Percentiles rank a stretch among this genome's conserved stretches.
phyloP scores from a whole-genome alignment of 37 sponge, comb jelly and placozoan species.

The Chondrosia reniformis region DNA sequence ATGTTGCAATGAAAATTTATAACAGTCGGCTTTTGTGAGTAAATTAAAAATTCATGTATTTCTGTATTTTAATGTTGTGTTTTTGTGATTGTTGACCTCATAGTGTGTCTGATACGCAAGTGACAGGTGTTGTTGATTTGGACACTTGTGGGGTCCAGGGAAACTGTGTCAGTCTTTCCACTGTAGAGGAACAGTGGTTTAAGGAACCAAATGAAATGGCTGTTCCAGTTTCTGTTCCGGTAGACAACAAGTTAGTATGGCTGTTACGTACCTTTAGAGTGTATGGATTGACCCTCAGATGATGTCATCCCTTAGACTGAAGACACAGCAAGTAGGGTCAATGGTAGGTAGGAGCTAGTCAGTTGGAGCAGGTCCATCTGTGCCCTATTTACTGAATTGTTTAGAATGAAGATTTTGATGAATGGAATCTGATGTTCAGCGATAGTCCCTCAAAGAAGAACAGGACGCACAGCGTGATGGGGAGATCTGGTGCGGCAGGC shows the following conservation, averaged over 20 bases:
- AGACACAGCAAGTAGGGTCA: no score
- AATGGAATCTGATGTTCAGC: slow-evolving; percentile 87
- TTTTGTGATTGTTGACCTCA: neutral
- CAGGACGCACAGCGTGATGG: neutral
- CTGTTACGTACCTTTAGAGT: no score
- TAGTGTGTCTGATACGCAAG: no score
- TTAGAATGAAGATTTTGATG: slow-evolving; percentile 53
- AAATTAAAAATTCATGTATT: neutral
- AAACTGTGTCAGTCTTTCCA: neutral
- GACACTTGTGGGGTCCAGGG: neutral
- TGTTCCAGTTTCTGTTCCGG: neutral
- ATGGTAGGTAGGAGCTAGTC: no score
- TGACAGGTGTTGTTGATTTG: neutral
- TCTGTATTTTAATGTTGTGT: neutral
- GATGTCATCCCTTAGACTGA: no score
- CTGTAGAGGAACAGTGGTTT: slow-evolving; percentile 7
- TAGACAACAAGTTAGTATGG: neutral
- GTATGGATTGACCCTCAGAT: no score
- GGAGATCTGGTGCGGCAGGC: neutral
- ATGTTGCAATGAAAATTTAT: neutral
- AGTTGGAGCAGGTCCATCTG: no score
- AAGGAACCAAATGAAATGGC: neutral
- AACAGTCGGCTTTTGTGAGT: slow-evolving; percentile 4
- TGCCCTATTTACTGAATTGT: no score
- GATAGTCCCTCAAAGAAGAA: slow-evolving; percentile 16